phyloP scores from a whole-genome alignment of 1,140 invertebrate genomes.

The Plutomurus gul region DNA sequence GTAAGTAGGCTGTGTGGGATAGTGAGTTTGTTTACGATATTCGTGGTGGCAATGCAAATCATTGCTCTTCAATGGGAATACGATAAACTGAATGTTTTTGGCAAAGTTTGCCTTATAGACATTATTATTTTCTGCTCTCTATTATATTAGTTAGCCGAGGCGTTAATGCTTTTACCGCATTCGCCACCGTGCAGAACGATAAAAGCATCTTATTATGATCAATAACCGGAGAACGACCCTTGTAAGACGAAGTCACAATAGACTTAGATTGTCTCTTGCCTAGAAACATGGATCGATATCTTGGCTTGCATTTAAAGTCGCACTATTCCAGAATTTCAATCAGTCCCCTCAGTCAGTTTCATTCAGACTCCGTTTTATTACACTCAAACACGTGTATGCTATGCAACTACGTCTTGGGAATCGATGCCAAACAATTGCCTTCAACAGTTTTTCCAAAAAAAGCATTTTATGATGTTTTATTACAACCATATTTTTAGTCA shows the following conservation, averaged over 20 bases:
- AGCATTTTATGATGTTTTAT: too few relatives aligned
- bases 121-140: conserved; percentile 19
- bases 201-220: conserved; percentile 30
- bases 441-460: too few relatives aligned
- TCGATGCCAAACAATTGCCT: too few relatives aligned
- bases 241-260: background rate
- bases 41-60: conserved; percentile 14
- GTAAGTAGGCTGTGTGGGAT: too few relatives aligned
- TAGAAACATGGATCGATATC: conserved; percentile 11
- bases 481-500: too few relatives aligned
- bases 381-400: background rate
- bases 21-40: background rate
- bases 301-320: conserved; percentile 20
- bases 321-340: conserved; percentile 24
- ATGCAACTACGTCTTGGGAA: too few relatives aligned
- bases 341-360: conserved; percentile 1
- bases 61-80: background rate
- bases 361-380: background rate
- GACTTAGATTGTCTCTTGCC: background rate
- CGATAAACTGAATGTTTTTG: conserved; percentile 2
- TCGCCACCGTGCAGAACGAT: background rate
- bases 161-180: conserved; percentile 7
- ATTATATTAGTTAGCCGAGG: conserved; percentile 7
- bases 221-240: background rate
- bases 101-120: background rate